Base-by-base conservation (phyloP, 2,888 invertebrate species). In the Drosophila subsilvestris region DNA sequence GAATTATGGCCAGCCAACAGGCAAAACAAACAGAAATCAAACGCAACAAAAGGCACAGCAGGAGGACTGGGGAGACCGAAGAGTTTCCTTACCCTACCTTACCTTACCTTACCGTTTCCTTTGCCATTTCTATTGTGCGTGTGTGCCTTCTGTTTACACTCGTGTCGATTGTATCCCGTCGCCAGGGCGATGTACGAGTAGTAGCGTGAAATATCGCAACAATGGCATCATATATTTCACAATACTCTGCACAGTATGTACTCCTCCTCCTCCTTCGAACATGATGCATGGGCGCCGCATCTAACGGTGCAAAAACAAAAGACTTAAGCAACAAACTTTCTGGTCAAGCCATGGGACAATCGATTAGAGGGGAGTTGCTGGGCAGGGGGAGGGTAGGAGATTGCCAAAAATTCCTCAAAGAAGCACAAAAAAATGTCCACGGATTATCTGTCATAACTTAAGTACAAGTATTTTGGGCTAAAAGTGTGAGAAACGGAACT, bases 11-110 rank as follows among this genome's bases (percentile, higher is more conserved):
- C 80, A 69, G 76, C 81, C 79, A 77, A 85, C 75, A 74, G 86
- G 76, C 88, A 81, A 81, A 87, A 85, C 88, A 82, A 87, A 82
- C 86, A 87, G 67, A 66, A 66, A 79, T 85, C 88, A 82, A 71
- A 61, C 56, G 69, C 63, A 66, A 86, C 76, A 81, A 83, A 73
- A 75, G 73, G 51, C 50, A 18, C 12, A 49, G 47, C 54, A 59
- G 44, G 48, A 27, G 9, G 27, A 27, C 49, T 25, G 5, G 29
- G 29, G 12, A n/a, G 14, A 29, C 10, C 12, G 27, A 12, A 29
- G 18, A 51, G 20, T 9, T 43, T 20, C 43, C n/a, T 6, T n/a
- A n/a, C 22, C 22, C 0, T 22, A 27, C 67, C 55, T 51, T 62
- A 3, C 22, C 22, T 3, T n/a, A n/a, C n/a, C n/a, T 20, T 20